phyloP scores from a whole-genome alignment of 2,113 vertebrate species.

The Nematolebias whitei region DNA sequence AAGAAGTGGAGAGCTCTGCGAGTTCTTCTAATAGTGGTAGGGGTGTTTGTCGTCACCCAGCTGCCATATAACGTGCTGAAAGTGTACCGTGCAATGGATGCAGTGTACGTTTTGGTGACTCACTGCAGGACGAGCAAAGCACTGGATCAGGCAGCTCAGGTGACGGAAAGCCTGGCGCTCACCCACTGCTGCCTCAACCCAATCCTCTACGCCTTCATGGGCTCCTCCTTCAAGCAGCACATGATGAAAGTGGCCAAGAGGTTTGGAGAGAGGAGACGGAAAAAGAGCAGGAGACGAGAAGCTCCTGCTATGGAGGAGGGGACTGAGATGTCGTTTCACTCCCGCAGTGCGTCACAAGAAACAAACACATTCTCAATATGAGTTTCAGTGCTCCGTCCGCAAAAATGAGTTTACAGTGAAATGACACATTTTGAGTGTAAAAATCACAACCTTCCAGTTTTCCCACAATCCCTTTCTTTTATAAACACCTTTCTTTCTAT shows the following conservation, averaged over 20 bases:
- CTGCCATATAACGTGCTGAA: slow-evolving; percentile 90
- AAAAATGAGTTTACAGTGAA: too few species aligned
- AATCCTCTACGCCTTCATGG: slow-evolving; percentile 87
- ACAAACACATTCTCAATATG: slow-evolving; percentile 78
- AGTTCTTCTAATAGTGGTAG: slow-evolving; percentile 86
- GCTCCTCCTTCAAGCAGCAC: slow-evolving; percentile 86
- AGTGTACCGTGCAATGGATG: slow-evolving; percentile 85
- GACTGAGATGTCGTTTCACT: slow-evolving; percentile 72
- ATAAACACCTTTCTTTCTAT: too few species aligned
- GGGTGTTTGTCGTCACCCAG: slow-evolving; percentile 88
- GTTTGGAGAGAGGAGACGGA: slow-evolving; percentile 55
- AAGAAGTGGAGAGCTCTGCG: slow-evolving; percentile 82
- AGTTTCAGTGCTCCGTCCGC: slow-evolving; percentile 3
- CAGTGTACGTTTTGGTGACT: slow-evolving; percentile 84
- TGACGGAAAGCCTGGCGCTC: slow-evolving; percentile 88
- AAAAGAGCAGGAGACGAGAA: slow-evolving; percentile 16
- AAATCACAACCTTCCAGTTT: too few species aligned
- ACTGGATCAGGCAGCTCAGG: slow-evolving; percentile 83
- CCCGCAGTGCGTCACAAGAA: slow-evolving; percentile 61
- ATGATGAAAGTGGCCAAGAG: slow-evolving; percentile 84
- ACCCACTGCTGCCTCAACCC: slow-evolving; percentile 93
- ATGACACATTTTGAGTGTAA: too few species aligned
- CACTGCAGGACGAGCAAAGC: slow-evolving; percentile 85
- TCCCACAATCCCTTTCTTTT: too few species aligned
- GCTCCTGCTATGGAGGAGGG: slow-evolving; percentile 24